Conservation (phyloP, 2,797 vertebrate genomes). For the Clarias fuscus region DNA sequence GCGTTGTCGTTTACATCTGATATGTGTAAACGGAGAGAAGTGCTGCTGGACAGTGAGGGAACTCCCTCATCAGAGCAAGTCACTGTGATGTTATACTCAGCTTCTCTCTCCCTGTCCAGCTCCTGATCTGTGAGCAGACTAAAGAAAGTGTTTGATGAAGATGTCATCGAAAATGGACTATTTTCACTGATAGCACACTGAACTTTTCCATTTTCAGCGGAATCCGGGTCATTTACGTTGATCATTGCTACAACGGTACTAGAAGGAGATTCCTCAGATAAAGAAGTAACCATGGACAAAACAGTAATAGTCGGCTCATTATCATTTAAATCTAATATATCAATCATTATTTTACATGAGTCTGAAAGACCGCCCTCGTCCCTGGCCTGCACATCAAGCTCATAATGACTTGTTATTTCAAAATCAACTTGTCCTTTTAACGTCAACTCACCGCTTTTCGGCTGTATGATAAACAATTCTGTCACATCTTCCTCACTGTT, state of each 20-base stretch:
- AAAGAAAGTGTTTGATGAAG: conserved; percentile 39
- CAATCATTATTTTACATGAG: conserved; percentile 63
- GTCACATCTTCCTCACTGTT: background rate
- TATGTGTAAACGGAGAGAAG: conserved; percentile 68
- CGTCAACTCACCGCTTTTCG: conserved; percentile 52
- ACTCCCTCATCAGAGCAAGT: conserved; percentile 64
- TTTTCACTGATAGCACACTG: conserved; percentile 61
- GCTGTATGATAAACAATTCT: conserved; percentile 35
- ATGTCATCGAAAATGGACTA: conserved; percentile 65
- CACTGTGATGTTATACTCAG: too few species aligned
- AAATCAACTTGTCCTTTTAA: conserved; percentile 61
- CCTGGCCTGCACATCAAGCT: conserved; percentile 66
- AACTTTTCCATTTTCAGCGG: conserved; percentile 66
- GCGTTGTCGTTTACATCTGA: conserved; percentile 60
- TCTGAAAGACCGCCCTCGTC: conserved; percentile 66
- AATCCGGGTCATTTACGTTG: conserved; percentile 68
- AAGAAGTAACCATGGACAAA: conserved; percentile 63
- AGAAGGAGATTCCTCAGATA: conserved; percentile 61
- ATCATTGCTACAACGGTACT: conserved; percentile 65
- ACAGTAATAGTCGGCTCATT: conserved; percentile 71
- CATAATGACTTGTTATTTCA: conserved; percentile 59
- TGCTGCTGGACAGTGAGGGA: conserved; percentile 64
- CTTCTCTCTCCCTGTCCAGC: too few species aligned
- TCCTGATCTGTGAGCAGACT: too few species aligned
- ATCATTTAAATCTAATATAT: conserved; percentile 79